phyloP scores from a whole-genome alignment of 2,888 invertebrate species.

The Lasioglossum calceatum region DNA sequence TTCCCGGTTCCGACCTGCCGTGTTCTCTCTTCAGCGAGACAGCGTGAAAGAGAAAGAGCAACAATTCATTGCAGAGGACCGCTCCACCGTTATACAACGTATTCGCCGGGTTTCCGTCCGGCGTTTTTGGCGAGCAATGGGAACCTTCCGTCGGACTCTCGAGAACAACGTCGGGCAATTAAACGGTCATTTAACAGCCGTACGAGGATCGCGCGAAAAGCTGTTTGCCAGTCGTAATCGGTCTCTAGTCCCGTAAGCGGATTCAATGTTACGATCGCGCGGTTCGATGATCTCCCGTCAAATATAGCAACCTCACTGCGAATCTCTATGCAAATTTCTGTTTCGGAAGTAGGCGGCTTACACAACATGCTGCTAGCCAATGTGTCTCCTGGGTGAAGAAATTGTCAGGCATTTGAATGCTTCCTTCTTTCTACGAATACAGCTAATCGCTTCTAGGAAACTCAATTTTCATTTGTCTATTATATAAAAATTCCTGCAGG shows the following conservation, averaged over 20 bases:
- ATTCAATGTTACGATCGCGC: slow-evolving; percentile 1
- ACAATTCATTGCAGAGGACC: slow-evolving; percentile 31
- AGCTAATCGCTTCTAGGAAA: too few species aligned
- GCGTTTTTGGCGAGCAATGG: slow-evolving; percentile 15
- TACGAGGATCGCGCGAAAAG: not conserved
- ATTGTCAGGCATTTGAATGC: too few species aligned
- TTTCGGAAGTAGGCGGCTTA: too few species aligned
- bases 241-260: not conserved
- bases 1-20: slow-evolving; percentile 7
- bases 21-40: slow-evolving; percentile 15
- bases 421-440: too few species aligned
- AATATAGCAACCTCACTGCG: too few species aligned
- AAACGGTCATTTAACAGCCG: not conserved
- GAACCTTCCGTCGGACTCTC: not conserved
- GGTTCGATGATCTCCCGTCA: not conserved
- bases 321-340: too few species aligned
- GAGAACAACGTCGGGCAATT: not conserved
- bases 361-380: too few species aligned
- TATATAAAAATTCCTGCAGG: too few species aligned
- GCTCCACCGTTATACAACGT: slow-evolving; percentile 44
- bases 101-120: slow-evolving; percentile 27
- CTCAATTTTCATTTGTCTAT: too few species aligned
- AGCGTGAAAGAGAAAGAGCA: slow-evolving; percentile 22
- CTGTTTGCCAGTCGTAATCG: not conserved
- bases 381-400: too few species aligned